phyloP scores from a whole-genome alignment of 2,888 invertebrate genomes.

The Hyalella azteca region DNA sequence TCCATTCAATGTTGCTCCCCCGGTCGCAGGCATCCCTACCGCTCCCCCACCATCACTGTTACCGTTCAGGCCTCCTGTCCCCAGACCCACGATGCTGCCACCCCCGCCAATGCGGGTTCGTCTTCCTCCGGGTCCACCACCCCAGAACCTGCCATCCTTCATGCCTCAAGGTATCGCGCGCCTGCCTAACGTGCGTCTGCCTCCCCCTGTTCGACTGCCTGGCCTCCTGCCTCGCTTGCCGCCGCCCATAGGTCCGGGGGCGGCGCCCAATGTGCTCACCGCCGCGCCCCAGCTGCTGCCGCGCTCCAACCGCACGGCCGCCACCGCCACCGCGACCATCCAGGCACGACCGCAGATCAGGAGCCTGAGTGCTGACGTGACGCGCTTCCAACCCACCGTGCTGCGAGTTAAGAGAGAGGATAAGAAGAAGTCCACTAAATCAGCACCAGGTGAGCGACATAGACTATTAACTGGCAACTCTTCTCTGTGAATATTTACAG shows the following conservation, averaged over 20 bases:
- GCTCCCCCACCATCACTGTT: constrained; percentile 25
- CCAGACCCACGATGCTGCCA: constrained; percentile 59
- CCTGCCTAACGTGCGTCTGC: constrained; percentile 53
- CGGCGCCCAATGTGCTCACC: constrained; percentile 58
- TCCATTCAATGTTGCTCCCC: constrained; percentile 20
- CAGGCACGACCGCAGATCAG: constrained; percentile 59
- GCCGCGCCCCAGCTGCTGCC: constrained; percentile 58
- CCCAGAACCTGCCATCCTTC: constrained; percentile 55
- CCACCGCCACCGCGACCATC: constrained; percentile 52
- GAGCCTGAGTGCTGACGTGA: constrained; percentile 91
- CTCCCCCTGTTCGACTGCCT: constrained; percentile 61
- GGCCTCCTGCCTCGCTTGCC: constrained; percentile 63
- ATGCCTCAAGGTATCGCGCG: constrained; percentile 38
- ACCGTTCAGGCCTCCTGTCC: constrained; percentile 16
- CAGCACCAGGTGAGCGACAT: constrained; percentile 42
- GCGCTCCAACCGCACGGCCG: constrained; percentile 35
- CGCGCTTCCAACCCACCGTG: constrained; percentile 91
- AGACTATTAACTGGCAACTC: neutral
- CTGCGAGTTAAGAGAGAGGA: constrained; percentile 88
- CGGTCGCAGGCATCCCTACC: constrained; percentile 43
- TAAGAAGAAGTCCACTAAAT: constrained; percentile 61
- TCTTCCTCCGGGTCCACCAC: constrained; percentile 67
- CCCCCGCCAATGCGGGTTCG: constrained; percentile 65
- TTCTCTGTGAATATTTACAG: no score
- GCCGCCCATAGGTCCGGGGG: constrained; percentile 60